These are phyloP conservation scores for Bubo bubo DNA, from an alignment of 2,113 vertebrate genomes.

Conservation along the genomic window DNA sequence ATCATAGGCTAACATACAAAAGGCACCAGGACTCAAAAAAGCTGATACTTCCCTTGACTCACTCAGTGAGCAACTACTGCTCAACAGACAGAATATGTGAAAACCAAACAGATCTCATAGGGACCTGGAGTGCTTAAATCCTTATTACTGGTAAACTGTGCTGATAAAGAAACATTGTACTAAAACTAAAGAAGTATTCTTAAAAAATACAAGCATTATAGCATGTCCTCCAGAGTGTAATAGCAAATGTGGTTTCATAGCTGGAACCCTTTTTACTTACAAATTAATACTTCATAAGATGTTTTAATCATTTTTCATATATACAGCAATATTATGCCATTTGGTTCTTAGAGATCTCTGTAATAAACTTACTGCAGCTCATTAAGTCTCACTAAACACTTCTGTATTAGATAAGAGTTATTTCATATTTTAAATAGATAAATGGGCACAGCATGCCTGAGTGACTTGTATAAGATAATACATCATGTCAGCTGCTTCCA, in stretches of 20 bases:
- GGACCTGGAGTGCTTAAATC: background rate
- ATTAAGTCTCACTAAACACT: slow-evolving; percentile 40
- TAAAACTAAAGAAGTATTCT: background rate
- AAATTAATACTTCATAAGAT: slow-evolving; percentile 5
- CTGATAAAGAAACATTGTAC: background rate
- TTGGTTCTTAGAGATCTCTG: background rate
- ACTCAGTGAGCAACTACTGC: background rate
- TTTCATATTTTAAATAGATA: slow-evolving; percentile 24
- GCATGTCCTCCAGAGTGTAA: background rate
- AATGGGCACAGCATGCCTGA: background rate
- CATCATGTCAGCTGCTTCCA: background rate
- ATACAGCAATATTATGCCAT: background rate
- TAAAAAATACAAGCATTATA: background rate
- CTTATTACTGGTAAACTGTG: background rate
- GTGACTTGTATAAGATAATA: background rate
- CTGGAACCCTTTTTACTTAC: background rate
- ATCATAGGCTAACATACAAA: background rate
- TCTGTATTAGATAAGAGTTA: background rate
- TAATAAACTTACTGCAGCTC: slow-evolving; percentile 34
- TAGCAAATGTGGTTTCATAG: background rate
- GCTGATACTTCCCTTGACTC: background rate
- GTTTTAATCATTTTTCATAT: slow-evolving; percentile 22
- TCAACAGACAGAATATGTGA: background rate
- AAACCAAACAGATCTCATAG: background rate
- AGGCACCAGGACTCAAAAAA: background rate